Base-by-base conservation (phyloP, 2,888 invertebrate genomes). In the Melitaea athalia region DNA sequence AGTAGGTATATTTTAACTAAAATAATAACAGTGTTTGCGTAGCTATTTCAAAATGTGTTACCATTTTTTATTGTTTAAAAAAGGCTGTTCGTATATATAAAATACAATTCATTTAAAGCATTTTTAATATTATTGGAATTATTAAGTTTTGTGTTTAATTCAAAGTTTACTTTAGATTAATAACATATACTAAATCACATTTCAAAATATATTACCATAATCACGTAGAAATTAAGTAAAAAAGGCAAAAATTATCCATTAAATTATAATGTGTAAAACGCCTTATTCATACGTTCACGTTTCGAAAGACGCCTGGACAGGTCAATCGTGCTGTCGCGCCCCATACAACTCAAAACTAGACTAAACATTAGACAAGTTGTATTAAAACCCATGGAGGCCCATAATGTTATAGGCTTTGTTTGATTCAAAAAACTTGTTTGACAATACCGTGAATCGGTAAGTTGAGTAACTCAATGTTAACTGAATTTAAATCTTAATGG, bases 281-380 rank as follows among this genome's bases (percentile, higher is more conserved):
- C 66, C 17, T 61, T 62, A 66, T 66, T 31, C 53, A 61, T 24
- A 63, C 68, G 69, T 61, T 47, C 47, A 69, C 49, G 67, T 84
- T 82, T 85, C 80, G 83, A 78, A 85, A 86, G 81, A 77, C 79
- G 79, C 77, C 75, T 81, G 82, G 80, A 84, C 87, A 85, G 86
- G 85, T 87, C 85, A 86, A 81, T 85, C 87, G 83, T 86, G 87
- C 79, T 75, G 77, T 74, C 77, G 73, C 68, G 74, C 73, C 73
- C 72, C 66, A 68, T 69, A 66, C 57, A 74, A 69, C 62, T 60
- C 59, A 65, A n/a, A 67, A 74, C 74, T 71, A 68, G 67, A 70
- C 67, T 57, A 43, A 59, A 47, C 63, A 68, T 43, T 64, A 33
- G 63, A 55, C 65, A 72, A 73, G 72, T 72, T 76, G 71, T 59